Evolutionary conservation across 2,888 invertebrate species (phyloP).

Genomic region (Drosophila kambysellisi): DNA sequence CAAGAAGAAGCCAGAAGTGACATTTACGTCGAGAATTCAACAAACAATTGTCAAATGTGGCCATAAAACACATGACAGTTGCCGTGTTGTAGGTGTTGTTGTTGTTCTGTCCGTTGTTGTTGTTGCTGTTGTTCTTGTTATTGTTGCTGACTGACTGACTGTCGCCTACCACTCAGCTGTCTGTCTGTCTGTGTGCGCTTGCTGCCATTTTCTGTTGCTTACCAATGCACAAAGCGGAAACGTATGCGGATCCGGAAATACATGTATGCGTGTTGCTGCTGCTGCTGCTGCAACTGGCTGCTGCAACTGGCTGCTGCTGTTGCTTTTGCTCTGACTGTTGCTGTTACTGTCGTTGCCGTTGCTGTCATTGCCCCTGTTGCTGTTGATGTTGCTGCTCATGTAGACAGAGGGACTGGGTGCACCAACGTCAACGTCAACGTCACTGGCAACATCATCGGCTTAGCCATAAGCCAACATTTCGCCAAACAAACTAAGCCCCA

Average conservation of each 20-base stretch:
- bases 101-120: constrained; percentile 4
- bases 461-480: constrained; percentile 76
- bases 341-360: constrained; percentile 37
- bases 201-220: constrained; percentile 61
- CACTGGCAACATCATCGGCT: constrained; percentile 46
- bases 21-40: constrained; percentile 79
- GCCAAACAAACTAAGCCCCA: constrained; percentile 70
- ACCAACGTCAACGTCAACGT: constrained; percentile 28
- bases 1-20: constrained; percentile 48
- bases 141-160: constrained; percentile 41
- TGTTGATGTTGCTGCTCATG: constrained; percentile 16
- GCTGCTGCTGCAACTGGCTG: constrained; percentile 55
- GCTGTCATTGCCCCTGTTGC: constrained; percentile 36
- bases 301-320: constrained; percentile 27
- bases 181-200: constrained; percentile 22
- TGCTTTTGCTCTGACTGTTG: constrained; percentile 13
- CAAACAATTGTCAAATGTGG: constrained; percentile 83
- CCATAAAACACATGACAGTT: constrained; percentile 79
- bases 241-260: constrained; percentile 77
- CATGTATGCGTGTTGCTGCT: constrained; percentile 75
- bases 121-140: constrained; percentile 16
- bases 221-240: constrained; percentile 79
- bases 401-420: constrained; percentile 11
- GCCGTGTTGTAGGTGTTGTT: constrained; percentile 12
- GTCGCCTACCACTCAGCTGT: constrained; percentile 47